Conservation (phyloP, 2,888 invertebrate species). For the Limnephilus rhombicus region DNA sequence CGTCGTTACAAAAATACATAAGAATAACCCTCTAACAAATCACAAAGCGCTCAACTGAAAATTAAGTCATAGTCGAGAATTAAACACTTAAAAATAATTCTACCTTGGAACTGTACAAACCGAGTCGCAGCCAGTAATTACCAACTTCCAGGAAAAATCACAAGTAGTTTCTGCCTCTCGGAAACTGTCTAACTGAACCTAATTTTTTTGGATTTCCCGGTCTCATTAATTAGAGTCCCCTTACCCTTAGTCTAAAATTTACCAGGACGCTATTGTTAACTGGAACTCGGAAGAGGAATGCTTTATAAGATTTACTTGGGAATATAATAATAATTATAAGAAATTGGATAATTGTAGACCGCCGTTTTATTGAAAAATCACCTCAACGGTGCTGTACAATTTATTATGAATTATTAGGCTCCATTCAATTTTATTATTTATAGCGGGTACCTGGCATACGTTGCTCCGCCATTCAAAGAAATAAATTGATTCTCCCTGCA, state of each 20-base stretch:
- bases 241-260: background rate
- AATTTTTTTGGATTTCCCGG: background rate
- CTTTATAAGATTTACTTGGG: background rate
- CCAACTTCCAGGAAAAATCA: background rate
- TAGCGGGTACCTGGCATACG: no score
- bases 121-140: background rate
- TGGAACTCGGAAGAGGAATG: background rate
- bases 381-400: no score
- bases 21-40: background rate
- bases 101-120: background rate
- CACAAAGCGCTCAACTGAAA: background rate
- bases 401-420: no score
- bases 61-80: background rate
- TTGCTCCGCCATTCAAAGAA: no score
- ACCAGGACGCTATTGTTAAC: background rate
- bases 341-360: no score
- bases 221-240: background rate
- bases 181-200: background rate
- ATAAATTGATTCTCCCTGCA: no score
- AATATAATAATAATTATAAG: no score
- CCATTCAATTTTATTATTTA: no score
- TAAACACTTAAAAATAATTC: background rate
- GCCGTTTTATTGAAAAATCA: no score
- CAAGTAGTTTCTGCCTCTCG: background rate
- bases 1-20: background rate